Percentiles rank a stretch among this genome's conserved stretches.
These are phyloP conservation scores for Alectoris magna DNA, from an alignment of 2,797 vertebrate genomes.

Conservation along the genomic window DNA sequence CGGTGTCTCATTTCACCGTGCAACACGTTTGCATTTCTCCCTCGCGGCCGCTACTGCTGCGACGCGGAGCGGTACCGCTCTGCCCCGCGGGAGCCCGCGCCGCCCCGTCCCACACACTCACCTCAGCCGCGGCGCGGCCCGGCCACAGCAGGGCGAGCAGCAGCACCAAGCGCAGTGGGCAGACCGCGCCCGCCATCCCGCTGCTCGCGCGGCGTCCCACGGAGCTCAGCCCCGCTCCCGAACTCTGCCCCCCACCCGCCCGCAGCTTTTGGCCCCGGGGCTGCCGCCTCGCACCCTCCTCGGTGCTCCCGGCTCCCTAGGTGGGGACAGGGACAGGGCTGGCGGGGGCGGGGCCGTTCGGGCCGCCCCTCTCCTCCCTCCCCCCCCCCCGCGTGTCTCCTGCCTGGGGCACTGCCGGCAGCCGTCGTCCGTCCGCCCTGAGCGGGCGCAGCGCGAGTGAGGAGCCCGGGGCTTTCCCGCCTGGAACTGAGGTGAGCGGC, in stretches of 20 bases:
- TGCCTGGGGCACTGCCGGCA: not conserved
- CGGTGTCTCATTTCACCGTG: too few relatives aligned
- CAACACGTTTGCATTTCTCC: not conserved
- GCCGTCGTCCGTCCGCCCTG: not conserved
- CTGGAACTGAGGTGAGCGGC: conserved; percentile 52
- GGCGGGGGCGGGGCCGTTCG: not conserved
- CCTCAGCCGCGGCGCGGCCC: conserved; percentile 3
- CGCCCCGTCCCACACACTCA: not conserved
- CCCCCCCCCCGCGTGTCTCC: not conserved
- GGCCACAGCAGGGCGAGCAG: conserved; percentile 33
- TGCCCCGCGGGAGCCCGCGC: not conserved
- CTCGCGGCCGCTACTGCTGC: not conserved
- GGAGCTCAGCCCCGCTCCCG: not conserved
- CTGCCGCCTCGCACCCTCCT: not conserved
- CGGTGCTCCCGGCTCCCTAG: not conserved
- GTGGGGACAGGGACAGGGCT: not conserved
- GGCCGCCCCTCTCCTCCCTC: not conserved
- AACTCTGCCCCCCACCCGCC: not conserved
- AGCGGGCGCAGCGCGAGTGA: not conserved
- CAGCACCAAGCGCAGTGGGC: not conserved
- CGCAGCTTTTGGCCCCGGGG: not conserved
- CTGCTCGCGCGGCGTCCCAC: not conserved
- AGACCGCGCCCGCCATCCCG: not conserved
- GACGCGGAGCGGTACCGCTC: not conserved
- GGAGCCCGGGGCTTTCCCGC: not conserved